These are phyloP conservation scores for Sebastes schlegelii DNA, from an alignment of 2,113 vertebrate species.

Conservation along the genomic window DNA sequence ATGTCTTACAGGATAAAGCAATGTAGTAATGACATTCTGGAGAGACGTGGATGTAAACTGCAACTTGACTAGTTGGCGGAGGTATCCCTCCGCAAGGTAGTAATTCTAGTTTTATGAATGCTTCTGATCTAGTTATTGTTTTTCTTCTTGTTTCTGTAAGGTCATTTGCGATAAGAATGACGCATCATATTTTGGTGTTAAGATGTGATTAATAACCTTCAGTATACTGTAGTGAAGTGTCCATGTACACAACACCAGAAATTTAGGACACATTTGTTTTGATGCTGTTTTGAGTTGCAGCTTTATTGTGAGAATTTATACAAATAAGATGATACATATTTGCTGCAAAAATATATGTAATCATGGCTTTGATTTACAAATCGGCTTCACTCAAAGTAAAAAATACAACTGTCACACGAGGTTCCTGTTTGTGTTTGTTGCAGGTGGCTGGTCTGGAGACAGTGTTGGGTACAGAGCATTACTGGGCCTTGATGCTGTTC, in stretches of 20 bases:
- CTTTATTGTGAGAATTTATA: neutral
- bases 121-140: neutral
- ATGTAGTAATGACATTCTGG: no score
- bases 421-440: slow-evolving; percentile 14
- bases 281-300: neutral
- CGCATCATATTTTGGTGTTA: neutral
- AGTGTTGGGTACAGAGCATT: slow-evolving; percentile 77
- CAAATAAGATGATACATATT: neutral
- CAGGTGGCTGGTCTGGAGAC: slow-evolving; percentile 85
- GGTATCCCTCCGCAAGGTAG: no score
- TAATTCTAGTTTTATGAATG: no score
- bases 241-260: neutral
- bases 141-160: neutral
- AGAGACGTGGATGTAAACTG: no score
- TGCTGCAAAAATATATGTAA: neutral
- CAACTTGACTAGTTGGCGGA: no score
- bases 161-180: neutral
- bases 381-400: neutral
- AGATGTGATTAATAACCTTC: neutral
- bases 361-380: slow-evolving; percentile 4
- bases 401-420: neutral
- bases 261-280: neutral
- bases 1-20: no score
- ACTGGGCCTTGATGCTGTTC: slow-evolving; percentile 85
- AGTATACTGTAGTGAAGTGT: neutral